Evolutionary conservation across 92 coral and sea anemone species (phyloP).

Genomic region (Umimayanthus kanabou): DNA sequence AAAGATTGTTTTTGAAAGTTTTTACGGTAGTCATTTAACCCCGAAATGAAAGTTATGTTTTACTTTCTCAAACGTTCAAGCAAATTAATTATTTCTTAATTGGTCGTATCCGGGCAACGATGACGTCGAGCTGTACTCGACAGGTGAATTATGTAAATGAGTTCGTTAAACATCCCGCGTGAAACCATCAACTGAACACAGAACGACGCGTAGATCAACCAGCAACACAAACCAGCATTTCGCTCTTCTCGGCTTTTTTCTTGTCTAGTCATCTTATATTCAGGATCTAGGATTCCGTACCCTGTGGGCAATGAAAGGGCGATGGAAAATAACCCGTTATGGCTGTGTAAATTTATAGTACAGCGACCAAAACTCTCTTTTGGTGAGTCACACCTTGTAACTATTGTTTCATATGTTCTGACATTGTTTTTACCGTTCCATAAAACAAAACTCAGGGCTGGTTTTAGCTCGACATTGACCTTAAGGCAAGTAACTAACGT

Average conservation of each 20-base stretch:
- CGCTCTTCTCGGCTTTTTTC: not conserved
- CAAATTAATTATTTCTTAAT: not conserved
- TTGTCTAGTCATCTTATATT: not conserved
- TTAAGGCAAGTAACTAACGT: not conserved
- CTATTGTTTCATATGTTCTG: not conserved
- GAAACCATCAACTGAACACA: conserved; percentile 9
- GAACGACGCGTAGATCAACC: not conserved
- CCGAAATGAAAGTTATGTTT: not conserved
- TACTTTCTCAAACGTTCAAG: not conserved
- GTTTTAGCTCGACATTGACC: not conserved
- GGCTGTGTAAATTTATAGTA: conserved; percentile 63
- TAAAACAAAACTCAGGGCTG: not conserved
- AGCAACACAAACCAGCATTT: not conserved
- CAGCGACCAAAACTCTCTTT: conserved; percentile 65
- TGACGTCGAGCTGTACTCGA: not conserved
- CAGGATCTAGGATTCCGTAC: not conserved
- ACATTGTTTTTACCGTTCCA: not conserved
- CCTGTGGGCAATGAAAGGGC: not conserved
- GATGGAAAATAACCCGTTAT: conserved; percentile 35
- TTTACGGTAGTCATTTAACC: not conserved
- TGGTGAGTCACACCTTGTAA: conserved; percentile 56
- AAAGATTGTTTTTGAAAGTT: not conserved
- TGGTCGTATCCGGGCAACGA: conserved; percentile 25
- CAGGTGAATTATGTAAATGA: conserved; percentile 43
- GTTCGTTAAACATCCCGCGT: not conserved